phyloP scores from a whole-genome alignment of 2,797 vertebrate species.

The Scleropages formosus region DNA sequence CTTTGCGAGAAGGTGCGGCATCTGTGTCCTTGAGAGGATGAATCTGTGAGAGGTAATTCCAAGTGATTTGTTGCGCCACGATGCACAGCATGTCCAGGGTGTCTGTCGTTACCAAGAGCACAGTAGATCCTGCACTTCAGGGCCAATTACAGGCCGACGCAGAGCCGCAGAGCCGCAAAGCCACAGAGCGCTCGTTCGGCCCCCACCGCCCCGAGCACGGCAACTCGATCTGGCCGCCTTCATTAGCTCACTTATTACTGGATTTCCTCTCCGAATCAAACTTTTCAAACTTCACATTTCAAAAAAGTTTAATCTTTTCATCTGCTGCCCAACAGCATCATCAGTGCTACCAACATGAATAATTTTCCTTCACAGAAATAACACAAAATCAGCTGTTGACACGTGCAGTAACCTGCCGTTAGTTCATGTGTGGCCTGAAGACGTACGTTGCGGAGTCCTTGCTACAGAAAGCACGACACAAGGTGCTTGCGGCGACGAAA shows the following conservation, averaged over 20 bases:
- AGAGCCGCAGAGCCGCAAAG: too few species aligned
- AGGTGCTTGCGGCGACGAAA: neutral
- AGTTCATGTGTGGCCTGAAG: neutral
- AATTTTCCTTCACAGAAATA: slow-evolving; percentile 51
- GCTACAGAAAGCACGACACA: neutral
- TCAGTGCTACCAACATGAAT: slow-evolving; percentile 67
- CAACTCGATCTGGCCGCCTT: neutral
- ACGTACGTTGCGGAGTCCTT: neutral
- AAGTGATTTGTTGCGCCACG: slow-evolving; percentile 45
- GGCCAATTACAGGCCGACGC: slow-evolving; percentile 34
- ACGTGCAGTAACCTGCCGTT: neutral
- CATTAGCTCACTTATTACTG: slow-evolving; percentile 14
- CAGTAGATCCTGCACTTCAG: slow-evolving; percentile 34
- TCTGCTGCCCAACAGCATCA: slow-evolving; percentile 64
- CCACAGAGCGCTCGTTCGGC: neutral
- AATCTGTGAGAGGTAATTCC: slow-evolving; percentile 42
- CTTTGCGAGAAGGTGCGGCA: slow-evolving; percentile 26
- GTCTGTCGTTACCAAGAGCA: slow-evolving; percentile 44
- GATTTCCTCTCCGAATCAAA: slow-evolving; percentile 14
- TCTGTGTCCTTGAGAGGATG: slow-evolving; percentile 20
- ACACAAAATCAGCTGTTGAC: neutral
- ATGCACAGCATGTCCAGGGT: slow-evolving; percentile 37
- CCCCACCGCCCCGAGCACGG: neutral
- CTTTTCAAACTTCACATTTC: neutral
- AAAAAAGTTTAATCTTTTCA: slow-evolving; percentile 32